phyloP scores from a whole-genome alignment of 2,113 vertebrate species.

The Pholis gunnellus region DNA sequence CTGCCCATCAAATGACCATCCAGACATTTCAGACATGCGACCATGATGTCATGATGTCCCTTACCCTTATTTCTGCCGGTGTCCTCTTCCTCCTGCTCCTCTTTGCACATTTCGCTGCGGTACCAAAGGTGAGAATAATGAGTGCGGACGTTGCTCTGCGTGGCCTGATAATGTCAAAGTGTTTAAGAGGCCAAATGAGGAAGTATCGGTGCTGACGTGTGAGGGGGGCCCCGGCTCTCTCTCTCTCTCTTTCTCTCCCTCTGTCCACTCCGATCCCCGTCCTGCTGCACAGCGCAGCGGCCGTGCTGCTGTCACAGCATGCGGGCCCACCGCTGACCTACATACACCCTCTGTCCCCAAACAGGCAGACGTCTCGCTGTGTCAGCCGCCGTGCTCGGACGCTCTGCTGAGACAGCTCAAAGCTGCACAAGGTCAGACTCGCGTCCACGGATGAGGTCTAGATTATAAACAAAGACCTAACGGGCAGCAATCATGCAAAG shows the following conservation, averaged over 20 bases:
- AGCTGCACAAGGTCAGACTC: slow-evolving; percentile 74
- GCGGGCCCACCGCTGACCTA: slow-evolving; percentile 79
- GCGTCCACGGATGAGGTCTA: slow-evolving; percentile 31
- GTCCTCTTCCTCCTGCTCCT: slow-evolving; percentile 73
- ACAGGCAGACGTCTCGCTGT: slow-evolving; percentile 68
- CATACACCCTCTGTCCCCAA: slow-evolving; percentile 78
- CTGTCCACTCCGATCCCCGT: slow-evolving; percentile 83
- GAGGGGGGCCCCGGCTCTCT: slow-evolving; percentile 65
- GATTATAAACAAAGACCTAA: slow-evolving; percentile 56
- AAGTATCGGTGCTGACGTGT: slow-evolving; percentile 80
- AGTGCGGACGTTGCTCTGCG: slow-evolving; percentile 88
- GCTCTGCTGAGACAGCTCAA: slow-evolving; percentile 78
- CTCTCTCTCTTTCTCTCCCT: slow-evolving; percentile 56
- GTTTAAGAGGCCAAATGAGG: slow-evolving; percentile 69
- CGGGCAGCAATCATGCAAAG: slow-evolving; percentile 28
- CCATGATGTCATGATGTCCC: slow-evolving; percentile 26
- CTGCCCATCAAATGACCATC: slow-evolving; percentile 43
- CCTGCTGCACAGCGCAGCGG: slow-evolving; percentile 63
- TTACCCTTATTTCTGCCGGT: slow-evolving; percentile 14
- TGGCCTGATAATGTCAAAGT: slow-evolving; percentile 91
- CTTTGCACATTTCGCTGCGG: slow-evolving; percentile 86
- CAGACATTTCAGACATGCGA: slow-evolving; percentile 1
- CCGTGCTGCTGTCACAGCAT: slow-evolving; percentile 67
- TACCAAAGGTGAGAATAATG: slow-evolving; percentile 89
- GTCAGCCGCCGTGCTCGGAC: slow-evolving; percentile 61